Conservation (phyloP, 2,113 vertebrate genomes). For the Pygoscelis adeliae region DNA sequence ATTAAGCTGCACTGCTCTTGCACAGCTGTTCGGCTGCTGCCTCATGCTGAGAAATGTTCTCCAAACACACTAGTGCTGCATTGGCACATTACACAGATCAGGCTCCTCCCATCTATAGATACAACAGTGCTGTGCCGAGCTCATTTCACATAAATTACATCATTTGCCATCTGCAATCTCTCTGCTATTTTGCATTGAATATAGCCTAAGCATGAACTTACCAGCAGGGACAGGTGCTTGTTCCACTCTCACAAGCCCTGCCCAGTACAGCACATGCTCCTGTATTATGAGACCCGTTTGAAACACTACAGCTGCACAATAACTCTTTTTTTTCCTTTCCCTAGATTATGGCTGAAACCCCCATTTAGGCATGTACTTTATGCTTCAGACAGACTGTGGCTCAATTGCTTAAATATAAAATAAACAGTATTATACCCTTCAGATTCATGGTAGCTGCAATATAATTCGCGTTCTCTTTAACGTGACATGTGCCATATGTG, state of each 20-base stretch:
- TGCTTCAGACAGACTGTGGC: background rate
- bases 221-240: background rate
- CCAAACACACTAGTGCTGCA: background rate
- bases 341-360: background rate
- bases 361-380: background rate
- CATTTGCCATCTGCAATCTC: background rate
- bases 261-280: background rate
- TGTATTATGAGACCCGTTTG: background rate
- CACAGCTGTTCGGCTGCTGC: slow-evolving; percentile 16
- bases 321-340: background rate
- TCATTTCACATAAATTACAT: background rate
- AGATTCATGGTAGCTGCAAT: background rate
- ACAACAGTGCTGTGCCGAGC: background rate
- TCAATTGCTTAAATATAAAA: background rate
- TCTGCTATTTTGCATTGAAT: background rate
- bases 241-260: background rate
- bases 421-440: background rate
- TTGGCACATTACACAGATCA: background rate
- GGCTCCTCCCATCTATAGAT: background rate
- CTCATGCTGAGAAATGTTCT: slow-evolving; percentile 1
- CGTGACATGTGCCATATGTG: rapidly evolving
- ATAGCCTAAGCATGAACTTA: background rate
- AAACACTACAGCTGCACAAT: background rate
- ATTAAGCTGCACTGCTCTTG: background rate
- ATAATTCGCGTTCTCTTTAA: background rate